Evolutionary conservation across 2,888 invertebrate species (phyloP), one percentile per base, ranked within the genome.

Genomic region (Drosophila mimica): DNA sequence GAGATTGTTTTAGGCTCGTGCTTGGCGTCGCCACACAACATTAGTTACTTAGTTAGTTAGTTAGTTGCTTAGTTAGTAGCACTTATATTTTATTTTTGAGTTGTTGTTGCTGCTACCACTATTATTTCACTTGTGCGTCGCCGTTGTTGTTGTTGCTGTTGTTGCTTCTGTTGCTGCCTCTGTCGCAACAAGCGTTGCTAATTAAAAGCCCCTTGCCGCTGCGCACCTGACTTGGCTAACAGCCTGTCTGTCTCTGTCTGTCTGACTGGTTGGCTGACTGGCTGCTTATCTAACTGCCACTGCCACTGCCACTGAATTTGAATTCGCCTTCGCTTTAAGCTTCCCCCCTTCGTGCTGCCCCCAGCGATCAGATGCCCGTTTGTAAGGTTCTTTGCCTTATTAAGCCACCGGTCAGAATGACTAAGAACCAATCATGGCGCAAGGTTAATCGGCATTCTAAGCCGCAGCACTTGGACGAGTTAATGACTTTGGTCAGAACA

Each of bases 401-500:
- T 83, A 81, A 81, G 85, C 75, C 66, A 62, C 58, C 69, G 79
- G 52, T 31, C 43, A 70, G 52, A 5, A 20, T 71, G 74, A 68
- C 67, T 72, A 65, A 69, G 83, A 84, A 80, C 65, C 82, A 89
- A 85, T 85, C 89, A 87, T 73, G 74, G 70, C 61, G 56, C 85
- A 85, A 85, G 88, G 85, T 89, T 82, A 88, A 31, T 72, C 76
- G 73, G 68, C 82, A 88, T 87, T 85, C 88, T 89, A 85, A 83
- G 80, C 71, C 79, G 20, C 63, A 73, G 70, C 81, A 71, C 65
- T 79, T 67, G 69, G 72, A 75, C 82, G 73, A 78, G 61, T 78
- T 85, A 85, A 85, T 85, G 82, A 84, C 89, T 85, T 74, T 84
- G 89, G 80, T 73, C 88, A 84, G 88, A 89, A 80, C 71, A 77